These are phyloP conservation scores for Autographa pulchrina DNA, from an alignment of 2,888 invertebrate species.

Conservation along the genomic window DNA sequence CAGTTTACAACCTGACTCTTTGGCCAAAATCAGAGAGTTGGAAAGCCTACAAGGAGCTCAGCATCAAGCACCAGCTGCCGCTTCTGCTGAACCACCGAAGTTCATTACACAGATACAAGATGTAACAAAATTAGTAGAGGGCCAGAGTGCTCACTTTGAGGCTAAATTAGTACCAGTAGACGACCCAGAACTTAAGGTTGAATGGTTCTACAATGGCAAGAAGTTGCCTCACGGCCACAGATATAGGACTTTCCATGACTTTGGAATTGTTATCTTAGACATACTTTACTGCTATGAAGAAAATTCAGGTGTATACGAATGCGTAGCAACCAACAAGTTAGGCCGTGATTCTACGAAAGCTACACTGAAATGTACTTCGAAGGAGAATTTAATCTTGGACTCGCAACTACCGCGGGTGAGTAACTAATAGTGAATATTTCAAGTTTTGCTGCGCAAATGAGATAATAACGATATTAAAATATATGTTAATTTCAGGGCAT, in stretches of 20 bases:
- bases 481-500: constrained; percentile 91
- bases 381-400: constrained; percentile 96
- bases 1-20: constrained; percentile 96
- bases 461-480: neutral
- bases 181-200: constrained; percentile 97
- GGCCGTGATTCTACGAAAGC: constrained; percentile 96
- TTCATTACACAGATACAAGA: constrained; percentile 96
- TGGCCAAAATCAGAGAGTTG: constrained; percentile 96
- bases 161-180: constrained; percentile 97
- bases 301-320: constrained; percentile 98
- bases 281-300: constrained; percentile 99
- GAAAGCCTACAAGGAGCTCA: constrained; percentile 93
- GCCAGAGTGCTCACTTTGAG: constrained; percentile 98
- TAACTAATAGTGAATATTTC: constrained; percentile 27
- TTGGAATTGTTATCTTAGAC: constrained; percentile 98
- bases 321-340: constrained; percentile 97
- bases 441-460: neutral
- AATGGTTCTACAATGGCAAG: constrained; percentile 98
- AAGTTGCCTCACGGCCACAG: constrained; percentile 98
- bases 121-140: constrained; percentile 96
- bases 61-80: constrained; percentile 90
- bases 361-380: constrained; percentile 95
- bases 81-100: constrained; percentile 95
- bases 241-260: constrained; percentile 99
- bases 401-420: constrained; percentile 96